These are phyloP conservation scores for Mormyrops attenuatus DNA, from an alignment of 2,797 vertebrate genomes.

Conservation along the genomic window DNA sequence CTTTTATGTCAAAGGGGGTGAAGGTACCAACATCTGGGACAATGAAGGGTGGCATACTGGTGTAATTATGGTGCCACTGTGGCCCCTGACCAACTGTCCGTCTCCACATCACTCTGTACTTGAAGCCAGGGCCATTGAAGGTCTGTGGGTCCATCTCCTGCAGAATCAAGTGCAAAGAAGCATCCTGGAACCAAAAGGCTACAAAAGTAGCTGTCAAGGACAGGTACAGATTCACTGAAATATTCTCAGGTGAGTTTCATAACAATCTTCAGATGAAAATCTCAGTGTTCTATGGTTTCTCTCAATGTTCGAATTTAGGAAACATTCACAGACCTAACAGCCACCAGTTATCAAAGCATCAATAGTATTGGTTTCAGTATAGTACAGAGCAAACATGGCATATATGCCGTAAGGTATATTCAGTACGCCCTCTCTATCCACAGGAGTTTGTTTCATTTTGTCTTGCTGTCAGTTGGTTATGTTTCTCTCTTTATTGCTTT, in stretches of 20 bases:
- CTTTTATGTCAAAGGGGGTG: constrained; percentile 79
- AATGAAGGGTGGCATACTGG: constrained; percentile 52
- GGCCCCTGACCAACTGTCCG: constrained; percentile 54
- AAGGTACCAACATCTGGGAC: constrained; percentile 67
- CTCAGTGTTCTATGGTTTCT: not conserved
- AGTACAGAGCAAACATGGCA: not conserved
- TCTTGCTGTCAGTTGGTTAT: not conserved
- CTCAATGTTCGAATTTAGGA: not conserved
- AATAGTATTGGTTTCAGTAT: not conserved
- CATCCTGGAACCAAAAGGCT: not conserved
- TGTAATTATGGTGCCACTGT: constrained; percentile 61
- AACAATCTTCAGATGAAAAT: not conserved
- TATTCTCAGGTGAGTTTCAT: not conserved
- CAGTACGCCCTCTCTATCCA: not conserved
- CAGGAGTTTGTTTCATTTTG: not conserved
- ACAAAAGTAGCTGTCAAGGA: not conserved
- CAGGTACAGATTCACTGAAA: not conserved
- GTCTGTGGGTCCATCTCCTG: constrained; percentile 62
- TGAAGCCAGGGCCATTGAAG: constrained; percentile 74
- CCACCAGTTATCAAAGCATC: not conserved
- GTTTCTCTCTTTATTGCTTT: not conserved
- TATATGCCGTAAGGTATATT: not conserved
- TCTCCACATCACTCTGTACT: constrained; percentile 79
- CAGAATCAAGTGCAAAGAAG: not conserved
- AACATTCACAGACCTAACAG: not conserved